Evolutionary conservation across 2,113 vertebrate genomes (phyloP).

Genomic region (Aleadryas rufinucha): DNA sequence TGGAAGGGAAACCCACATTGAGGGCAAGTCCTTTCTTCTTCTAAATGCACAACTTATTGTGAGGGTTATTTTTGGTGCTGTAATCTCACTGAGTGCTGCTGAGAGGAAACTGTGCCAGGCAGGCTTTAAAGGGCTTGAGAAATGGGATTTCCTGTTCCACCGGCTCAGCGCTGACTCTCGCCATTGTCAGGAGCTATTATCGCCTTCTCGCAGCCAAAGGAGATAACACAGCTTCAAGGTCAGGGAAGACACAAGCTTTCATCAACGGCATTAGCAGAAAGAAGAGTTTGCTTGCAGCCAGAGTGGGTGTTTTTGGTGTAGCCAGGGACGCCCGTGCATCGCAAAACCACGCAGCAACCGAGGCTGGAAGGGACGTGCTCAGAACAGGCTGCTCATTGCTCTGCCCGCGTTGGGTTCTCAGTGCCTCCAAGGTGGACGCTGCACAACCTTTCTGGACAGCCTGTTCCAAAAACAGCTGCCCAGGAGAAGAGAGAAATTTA

Average conservation of each 20-base stretch:
- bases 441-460: neutral
- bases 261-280: neutral
- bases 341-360: neutral
- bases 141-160: constrained; percentile 66
- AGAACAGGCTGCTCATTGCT: neutral
- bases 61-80: constrained; percentile 59
- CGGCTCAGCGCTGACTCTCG: constrained; percentile 30
- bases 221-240: constrained; percentile 54
- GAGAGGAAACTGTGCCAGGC: constrained; percentile 44
- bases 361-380: neutral
- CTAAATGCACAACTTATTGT: constrained; percentile 23
- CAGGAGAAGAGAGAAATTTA: neutral
- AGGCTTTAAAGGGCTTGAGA: constrained; percentile 59
- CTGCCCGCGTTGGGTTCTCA: neutral
- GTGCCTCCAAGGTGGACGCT: neutral
- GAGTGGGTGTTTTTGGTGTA: neutral
- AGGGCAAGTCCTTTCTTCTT: constrained; percentile 47
- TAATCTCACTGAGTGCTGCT: constrained; percentile 51
- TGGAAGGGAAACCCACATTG: constrained; percentile 14
- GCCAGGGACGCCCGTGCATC: neutral
- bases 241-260: constrained; percentile 12
- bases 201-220: neutral
- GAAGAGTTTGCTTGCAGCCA: neutral
- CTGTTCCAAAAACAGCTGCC: neutral
- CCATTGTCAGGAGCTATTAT: constrained; percentile 59